Base-by-base conservation (phyloP, 2,113 vertebrate genomes). In the Oreocharis arfaki region DNA sequence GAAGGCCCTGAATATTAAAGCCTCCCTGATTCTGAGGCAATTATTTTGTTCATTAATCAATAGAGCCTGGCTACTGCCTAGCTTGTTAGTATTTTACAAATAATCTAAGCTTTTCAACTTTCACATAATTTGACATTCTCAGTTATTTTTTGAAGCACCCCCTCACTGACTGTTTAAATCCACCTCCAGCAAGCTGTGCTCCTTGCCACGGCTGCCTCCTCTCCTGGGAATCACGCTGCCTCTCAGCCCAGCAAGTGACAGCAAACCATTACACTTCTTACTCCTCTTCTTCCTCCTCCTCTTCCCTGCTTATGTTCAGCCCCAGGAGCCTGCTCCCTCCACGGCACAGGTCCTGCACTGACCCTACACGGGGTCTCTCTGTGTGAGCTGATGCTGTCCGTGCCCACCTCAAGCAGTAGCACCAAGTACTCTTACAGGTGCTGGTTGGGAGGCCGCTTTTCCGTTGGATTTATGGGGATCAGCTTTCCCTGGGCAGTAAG, bases 181-280 rank as follows among this genome's bases (percentile, higher is more conserved):
- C 78, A 75, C 82, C 92, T 71, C 90, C 81, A 84, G 61, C 78
- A 95, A 96, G 84, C 94, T 91, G 84, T 91, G 84, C 26, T 94
- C 91, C 52, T 44, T 56, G 47, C 55, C 50, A 17, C 6, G 37
- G 35, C 90, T 93, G 69, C 64, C 87, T 63, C 81, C 77, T 71
- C 64, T 74, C 56, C 56, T 65, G 55, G 76, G 83, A 83, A 18
- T 76, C 89, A 55, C 0, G 1, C 71, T 74, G 80, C 69, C 67
- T 86, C 61, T 83, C 86, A 86, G 80, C 83, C 83, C 70, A 76
- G 65, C 50, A 50, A 75, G 89, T 56, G 91, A 47, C 74, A 87
- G 64, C 28, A 85, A 59, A 42, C 70, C 1, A 6, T 65, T 70
- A 19, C 53, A 44, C 17, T 35, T 49, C 61, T 16, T 42, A 80